Conservation (phyloP, 2,888 invertebrate species). For the Ceriagrion tenellum region DNA sequence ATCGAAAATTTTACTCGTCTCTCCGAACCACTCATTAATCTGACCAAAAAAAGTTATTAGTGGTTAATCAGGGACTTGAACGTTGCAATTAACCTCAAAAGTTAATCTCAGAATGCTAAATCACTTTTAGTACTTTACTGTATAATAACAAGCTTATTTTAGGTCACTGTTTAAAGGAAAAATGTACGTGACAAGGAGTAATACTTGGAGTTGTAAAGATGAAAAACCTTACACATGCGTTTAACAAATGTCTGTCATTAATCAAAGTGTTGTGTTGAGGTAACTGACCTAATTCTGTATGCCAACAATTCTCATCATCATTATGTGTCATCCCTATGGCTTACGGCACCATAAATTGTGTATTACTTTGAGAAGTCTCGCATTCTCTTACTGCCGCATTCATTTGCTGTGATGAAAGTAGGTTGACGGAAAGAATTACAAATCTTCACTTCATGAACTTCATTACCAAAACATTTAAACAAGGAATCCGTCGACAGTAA, state of each 20-base stretch:
- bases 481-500: neutral
- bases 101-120: no score
- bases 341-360: neutral
- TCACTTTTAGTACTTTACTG: no score
- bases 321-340: neutral
- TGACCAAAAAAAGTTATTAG: no score
- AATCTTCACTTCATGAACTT: neutral
- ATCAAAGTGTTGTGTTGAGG: neutral
- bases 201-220: no score
- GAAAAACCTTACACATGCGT: no score
- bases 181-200: no score
- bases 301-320: neutral
- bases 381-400: neutral
- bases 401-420: neutral
- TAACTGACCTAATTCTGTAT: neutral
- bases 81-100: no score
- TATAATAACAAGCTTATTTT: no score
- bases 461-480: neutral
- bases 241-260: neutral
- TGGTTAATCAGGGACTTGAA: no score
- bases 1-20: no score
- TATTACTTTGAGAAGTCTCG: neutral
- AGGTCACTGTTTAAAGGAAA: no score
- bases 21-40: no score
- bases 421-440: neutral